phyloP scores from a whole-genome alignment of 2,888 invertebrate genomes.

The Venustoraphidia nigricollis region DNA sequence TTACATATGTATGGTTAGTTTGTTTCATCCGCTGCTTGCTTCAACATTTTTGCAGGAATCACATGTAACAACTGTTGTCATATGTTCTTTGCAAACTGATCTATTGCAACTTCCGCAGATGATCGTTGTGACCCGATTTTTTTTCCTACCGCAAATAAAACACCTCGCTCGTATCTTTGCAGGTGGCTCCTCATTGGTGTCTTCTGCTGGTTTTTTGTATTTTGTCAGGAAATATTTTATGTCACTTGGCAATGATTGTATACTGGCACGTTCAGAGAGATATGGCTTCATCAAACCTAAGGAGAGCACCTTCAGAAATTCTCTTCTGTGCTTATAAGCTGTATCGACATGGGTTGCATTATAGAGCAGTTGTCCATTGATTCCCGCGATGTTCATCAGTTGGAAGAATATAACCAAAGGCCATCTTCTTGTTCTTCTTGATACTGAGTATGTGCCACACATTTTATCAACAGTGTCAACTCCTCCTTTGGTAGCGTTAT shows the following conservation, averaged over 20 bases:
- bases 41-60: too few species aligned
- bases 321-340: neutral
- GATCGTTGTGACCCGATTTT: constrained; percentile 2
- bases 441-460: neutral
- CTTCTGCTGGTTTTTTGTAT: too few species aligned
- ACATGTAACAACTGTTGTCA: too few species aligned
- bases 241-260: too few species aligned
- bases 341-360: constrained; percentile 1
- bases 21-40: too few species aligned
- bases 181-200: neutral
- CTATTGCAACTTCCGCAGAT: constrained; percentile 3
- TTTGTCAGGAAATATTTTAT: too few species aligned
- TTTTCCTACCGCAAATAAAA: constrained; percentile 1
- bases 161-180: constrained; percentile 4
- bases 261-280: too few species aligned
- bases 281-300: too few species aligned
- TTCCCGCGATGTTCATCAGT: constrained; percentile 4
- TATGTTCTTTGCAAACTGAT: constrained; percentile 5
- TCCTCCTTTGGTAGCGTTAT: too few species aligned
- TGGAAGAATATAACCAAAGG: neutral
- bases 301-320: constrained; percentile 1
- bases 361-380: constrained; percentile 4
- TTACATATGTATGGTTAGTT: too few species aligned
- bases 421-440: neutral
- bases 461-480: neutral